A percentile compares a stretch with the other conserved stretches of the same genome.
Conservation (phyloP, 1,140 invertebrate species). For the Aphelenchoides fujianensis region DNA sequence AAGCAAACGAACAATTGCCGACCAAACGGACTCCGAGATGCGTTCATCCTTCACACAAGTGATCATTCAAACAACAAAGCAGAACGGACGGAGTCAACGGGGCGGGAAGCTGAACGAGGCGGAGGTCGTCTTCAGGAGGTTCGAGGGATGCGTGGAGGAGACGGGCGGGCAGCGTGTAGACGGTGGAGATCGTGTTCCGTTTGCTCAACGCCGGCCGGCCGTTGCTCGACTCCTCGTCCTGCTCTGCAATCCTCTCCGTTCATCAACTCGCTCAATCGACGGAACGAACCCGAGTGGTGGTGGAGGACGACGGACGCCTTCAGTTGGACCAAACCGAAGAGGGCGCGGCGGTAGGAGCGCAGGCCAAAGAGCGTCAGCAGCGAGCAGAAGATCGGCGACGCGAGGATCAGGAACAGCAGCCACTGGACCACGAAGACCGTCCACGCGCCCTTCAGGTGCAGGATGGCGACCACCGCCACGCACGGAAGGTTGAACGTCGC, state of each 20-base stretch:
- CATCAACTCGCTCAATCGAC: neutral
- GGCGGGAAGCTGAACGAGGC: no score
- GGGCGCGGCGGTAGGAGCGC: neutral
- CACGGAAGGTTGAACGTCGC: neutral
- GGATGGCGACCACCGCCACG: neutral
- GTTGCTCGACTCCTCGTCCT: neutral
- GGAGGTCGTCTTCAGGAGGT: no score
- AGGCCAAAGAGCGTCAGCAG: neutral
- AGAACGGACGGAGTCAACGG: no score
- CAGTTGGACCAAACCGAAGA: neutral
- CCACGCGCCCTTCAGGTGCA: neutral
- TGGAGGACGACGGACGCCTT: neutral
- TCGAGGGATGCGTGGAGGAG: no score
- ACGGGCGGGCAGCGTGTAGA: neutral
- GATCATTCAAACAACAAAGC: no score
- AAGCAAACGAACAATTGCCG: no score
- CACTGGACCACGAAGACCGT: neutral
- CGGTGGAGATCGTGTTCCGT: neutral
- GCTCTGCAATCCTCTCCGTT: neutral
- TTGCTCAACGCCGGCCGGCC: neutral
- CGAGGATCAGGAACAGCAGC: neutral
- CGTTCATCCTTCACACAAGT: no score
- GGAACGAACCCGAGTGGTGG: neutral
- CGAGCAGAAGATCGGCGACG: neutral
- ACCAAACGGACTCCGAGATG: no score